Base-by-base conservation (phyloP, 2,113 vertebrate species). In the Crotalus helleri region DNA sequence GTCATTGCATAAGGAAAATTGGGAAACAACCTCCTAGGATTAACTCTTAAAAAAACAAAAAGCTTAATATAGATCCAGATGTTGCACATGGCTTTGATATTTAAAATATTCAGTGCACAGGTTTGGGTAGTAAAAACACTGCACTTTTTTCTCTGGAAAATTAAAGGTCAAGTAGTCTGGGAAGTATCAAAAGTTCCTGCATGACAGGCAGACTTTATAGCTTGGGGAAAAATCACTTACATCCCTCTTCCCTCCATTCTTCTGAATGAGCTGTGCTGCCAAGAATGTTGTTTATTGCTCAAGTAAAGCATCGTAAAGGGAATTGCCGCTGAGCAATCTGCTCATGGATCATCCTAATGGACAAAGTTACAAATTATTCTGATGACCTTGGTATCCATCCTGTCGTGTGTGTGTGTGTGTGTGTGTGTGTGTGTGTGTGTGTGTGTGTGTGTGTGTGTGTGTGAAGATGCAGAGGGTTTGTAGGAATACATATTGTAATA, bases 181-280 rank as follows among this genome's bases (percentile, higher is more conserved):
- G 95, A 94, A 96, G 92, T 94, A 96, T 96, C 96, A 95, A 46
- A 96, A 96, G 93, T 93, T 93, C 51, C 93, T 91, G 55, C 0
- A 93, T 95, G 90, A 96, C 95, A 95, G 61, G 29, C 11, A 90
- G 91, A 58, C 92, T 95, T 96, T 95, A 95, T 26, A 74, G 86
- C 74, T 95, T 93, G 92, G 88, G 92, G 53, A 15, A 33, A 94
- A 94, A 94, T 95, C 69, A 85, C 81, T 92, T 0, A 0, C 8
- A 81, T 87, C 26, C 3, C 4, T 29, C 54, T 1, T 44, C 58
- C 39, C 19, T 24, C 46, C 46, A 33, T 90, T 86, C 23, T 86
- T 93, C 95, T 94, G 95, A 94, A 95, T 94, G 95, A 94, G n/a
- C 54, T 92, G 53, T 0, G 0, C 94, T 88, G 92, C 93, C 93